Percentiles rank a stretch among this genome's conserved stretches.
phyloP scores from a whole-genome alignment of 2,797 vertebrate genomes.

The Pangasius larnaudii region DNA sequence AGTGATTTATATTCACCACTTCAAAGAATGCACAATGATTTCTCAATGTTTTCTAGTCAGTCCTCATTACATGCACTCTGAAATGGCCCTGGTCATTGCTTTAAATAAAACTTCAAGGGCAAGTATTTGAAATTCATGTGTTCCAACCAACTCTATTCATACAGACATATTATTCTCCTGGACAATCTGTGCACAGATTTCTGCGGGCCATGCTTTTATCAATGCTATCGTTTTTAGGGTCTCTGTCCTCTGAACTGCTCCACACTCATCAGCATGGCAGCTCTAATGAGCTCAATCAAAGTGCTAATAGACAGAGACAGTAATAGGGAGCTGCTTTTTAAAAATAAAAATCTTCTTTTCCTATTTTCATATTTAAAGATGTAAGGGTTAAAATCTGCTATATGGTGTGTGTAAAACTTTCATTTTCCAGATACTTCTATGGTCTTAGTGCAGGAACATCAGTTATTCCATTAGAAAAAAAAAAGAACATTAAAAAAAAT shows the following conservation, averaged over 20 bases:
- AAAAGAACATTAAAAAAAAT: not conserved
- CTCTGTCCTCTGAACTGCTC: constrained; percentile 9
- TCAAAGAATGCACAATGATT: not conserved
- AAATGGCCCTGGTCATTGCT: constrained; percentile 1
- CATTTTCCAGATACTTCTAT: not conserved
- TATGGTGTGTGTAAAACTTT: not conserved
- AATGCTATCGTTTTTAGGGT: constrained; percentile 1
- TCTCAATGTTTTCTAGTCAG: not conserved
- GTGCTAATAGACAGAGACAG: constrained; percentile 11
- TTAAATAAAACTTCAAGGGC: not conserved
- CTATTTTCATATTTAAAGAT: not conserved
- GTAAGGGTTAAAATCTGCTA: not conserved
- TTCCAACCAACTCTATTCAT: constrained; percentile 10
- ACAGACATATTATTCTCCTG: constrained; percentile 1
- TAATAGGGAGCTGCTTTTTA: not conserved
- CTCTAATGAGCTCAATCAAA: constrained; percentile 21
- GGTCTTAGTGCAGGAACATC: not conserved
- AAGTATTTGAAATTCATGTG: not conserved
- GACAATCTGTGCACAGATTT: not conserved
- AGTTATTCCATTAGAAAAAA: not conserved
- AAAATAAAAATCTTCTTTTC: not conserved
- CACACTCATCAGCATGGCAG: constrained; percentile 7
- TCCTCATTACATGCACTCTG: not conserved
- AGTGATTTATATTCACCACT: not conserved
- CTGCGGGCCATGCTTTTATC: not conserved